These are phyloP conservation scores for Odontothrips loti DNA, from an alignment of 2,888 invertebrate genomes.

Conservation along the genomic window DNA sequence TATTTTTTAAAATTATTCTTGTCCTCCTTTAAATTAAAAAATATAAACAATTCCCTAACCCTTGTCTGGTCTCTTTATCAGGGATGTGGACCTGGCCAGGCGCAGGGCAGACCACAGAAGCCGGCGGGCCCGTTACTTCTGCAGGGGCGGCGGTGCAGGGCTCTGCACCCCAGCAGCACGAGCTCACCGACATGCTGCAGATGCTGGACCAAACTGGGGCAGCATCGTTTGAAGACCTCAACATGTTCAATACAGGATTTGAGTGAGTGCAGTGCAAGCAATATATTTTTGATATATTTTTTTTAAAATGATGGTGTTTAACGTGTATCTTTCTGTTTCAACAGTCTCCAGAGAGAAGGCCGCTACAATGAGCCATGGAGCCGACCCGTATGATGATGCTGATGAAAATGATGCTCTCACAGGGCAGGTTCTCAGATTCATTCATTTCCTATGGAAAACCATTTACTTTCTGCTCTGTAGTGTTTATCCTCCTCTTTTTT, in stretches of 20 bases:
- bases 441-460: neutral
- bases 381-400: constrained; percentile 15
- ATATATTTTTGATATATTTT: neutral
- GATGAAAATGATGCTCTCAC: neutral
- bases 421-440: neutral
- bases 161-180: constrained; percentile 59
- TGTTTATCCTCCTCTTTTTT: neutral
- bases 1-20: no score
- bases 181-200: constrained; percentile 80
- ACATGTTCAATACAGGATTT: constrained; percentile 83
- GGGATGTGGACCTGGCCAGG: constrained; percentile 79
- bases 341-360: neutral
- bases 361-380: constrained; percentile 16
- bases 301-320: neutral
- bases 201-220: constrained; percentile 82
- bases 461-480: neutral
- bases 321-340: no score
- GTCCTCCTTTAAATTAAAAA: neutral
- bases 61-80: constrained; percentile 40
- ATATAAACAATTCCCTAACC: no score
- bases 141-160: constrained; percentile 49
- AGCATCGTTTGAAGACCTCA: constrained; percentile 81
- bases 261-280: constrained; percentile 53
- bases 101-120: constrained; percentile 44
- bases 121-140: constrained; percentile 45